A percentile compares a stretch with the other conserved stretches of the same genome.
These are phyloP conservation scores for Pterostichus madidus DNA, from an alignment of 2,888 invertebrate species.

Conservation along the genomic window DNA sequence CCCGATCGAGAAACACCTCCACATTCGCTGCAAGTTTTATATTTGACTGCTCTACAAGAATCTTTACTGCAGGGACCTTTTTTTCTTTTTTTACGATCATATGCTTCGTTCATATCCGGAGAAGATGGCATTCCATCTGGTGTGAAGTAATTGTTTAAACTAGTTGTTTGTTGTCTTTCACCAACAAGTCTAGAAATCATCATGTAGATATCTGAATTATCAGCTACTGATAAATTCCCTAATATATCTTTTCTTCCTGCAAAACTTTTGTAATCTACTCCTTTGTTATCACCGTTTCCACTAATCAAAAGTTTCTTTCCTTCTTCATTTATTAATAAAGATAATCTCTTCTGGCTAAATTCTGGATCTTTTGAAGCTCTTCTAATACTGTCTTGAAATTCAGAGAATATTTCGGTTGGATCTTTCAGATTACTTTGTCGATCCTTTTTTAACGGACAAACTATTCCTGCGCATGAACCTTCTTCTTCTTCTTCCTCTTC, in stretches of 20 bases:
- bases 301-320: constrained; percentile 22
- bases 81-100: neutral
- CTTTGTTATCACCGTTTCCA: neutral
- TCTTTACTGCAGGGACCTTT: constrained; percentile 36
- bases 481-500: neutral
- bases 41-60: constrained; percentile 29
- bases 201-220: neutral
- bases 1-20: constrained; percentile 56
- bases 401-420: neutral
- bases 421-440: neutral
- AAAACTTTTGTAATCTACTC: neutral
- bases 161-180: neutral
- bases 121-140: neutral
- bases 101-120: neutral
- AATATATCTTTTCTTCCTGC: neutral
- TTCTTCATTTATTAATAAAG: constrained; percentile 34
- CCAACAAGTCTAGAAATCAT: constrained; percentile 5
- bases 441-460: constrained; percentile 36
- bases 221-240: neutral
- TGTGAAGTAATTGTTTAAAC: constrained; percentile 31
- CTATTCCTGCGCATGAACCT: neutral
- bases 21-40: constrained; percentile 53
- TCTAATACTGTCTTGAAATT: too few species aligned
- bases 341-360: constrained; percentile 4
- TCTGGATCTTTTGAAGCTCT: neutral